Base-by-base conservation (phyloP, 2,113 vertebrate genomes). In the Electrona antarctica region DNA sequence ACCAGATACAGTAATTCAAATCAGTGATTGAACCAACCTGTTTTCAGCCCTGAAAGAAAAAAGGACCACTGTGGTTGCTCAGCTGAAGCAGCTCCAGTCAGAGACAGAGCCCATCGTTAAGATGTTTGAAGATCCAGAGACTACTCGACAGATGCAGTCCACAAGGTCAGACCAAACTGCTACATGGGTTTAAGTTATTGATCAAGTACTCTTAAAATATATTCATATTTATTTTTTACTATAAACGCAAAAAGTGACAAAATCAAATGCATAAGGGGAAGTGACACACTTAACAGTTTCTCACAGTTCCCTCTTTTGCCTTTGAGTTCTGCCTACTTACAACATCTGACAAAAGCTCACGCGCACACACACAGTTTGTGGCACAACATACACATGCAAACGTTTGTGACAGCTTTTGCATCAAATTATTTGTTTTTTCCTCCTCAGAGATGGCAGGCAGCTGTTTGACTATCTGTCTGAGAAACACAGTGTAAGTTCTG, bases 81-180 rank as follows among this genome's bases (percentile, higher is more conserved):
- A 98, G 14, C 92, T 98, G 79, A 98, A 98, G 84, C 96, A 97
- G 83, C 96, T 97, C 49, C 97, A 98, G 84, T 95, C 94, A 62
- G 97, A 99, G 90, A 99, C 96, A 0, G 96, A 96, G 62, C 96
- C 96, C n/a, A 98, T 98, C 57, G 96, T 98, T 64, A 97, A 98
- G 92, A 98, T 99, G 95, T 98, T 97, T 84, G 96, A 99, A 79
- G 97, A 98, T 89, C 95, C 95, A 9, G 97, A 99, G 89, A 98
- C 97, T n/a, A 97, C 96, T 0, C 92, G 95, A 50, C 97, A 98
- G 88, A 98, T 98, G 96, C 97, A 98, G 80, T 97, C 96, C 70
- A 98, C 96, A 0, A 96, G 97, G 97, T 98, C 90, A 79, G 59
- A 73, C 3, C 14, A 14, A 0, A 54, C 7, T 49, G 14, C 9